Base-by-base conservation (phyloP, 2,113 vertebrate genomes). In the Eonycteris spelaea region DNA sequence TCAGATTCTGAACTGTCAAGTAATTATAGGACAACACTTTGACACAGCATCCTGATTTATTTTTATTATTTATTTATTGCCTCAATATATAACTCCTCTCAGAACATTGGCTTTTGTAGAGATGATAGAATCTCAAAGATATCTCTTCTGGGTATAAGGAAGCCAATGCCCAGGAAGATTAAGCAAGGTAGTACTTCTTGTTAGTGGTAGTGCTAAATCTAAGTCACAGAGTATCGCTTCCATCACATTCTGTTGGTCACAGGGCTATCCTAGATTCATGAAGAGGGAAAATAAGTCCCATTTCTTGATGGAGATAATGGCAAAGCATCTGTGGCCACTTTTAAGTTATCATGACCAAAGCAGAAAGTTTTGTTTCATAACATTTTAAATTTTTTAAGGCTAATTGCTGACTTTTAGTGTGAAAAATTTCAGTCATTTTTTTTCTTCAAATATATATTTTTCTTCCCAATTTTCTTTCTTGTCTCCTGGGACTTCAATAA, bases 41-140 rank as follows among this genome's bases (percentile, higher is more conserved):
- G n/a, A 33, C 51, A 65, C 84, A 51, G 48, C 26, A 79, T 67
- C 43, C n/a, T 70, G 28, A 90, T 73, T 95, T 85, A 59, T 40
- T 96, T 94, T 61, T 85, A 68, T 75, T 77, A 68, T 79, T 88
- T 96, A 51, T 71, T 91, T 95, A 28, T 86, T 75, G 48, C 68
- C 9, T 85, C 43, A 57, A 71, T 68, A n/a, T 75, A 14, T 90
- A 82, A 78, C 35, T 94, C 14, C 28, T 79, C 28, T 77, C 53
- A 74, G 43, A 84, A 84, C 15, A 45, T 6, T 45, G 87, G 18
- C 67, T 71, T 94, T 71, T 55, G 15, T 65, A 26, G 65, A 55
- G 33, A 40, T 61, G 40, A 51, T 28, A 45, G 48, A 79, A 71
- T 94, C 33, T 82, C 22, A 35, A 67, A 57, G 48, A 74, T 53